A percentile compares a stretch with the other conserved stretches of the same genome.
Conservation (phyloP, 92 coral and sea anemone genomes). For the Siderastrea siderea region DNA sequence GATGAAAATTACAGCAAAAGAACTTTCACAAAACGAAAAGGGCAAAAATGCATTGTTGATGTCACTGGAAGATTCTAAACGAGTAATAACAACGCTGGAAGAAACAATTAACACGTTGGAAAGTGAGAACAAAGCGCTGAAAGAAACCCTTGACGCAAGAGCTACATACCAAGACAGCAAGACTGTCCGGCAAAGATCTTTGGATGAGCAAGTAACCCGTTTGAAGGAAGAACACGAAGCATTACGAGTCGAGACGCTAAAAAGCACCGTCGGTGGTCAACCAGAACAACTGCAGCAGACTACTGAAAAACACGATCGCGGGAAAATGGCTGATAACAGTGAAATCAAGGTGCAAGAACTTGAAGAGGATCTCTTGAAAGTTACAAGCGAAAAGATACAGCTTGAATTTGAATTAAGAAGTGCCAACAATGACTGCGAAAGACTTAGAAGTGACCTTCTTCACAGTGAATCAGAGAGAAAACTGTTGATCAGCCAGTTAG, state of each 20-base stretch:
- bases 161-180: not conserved
- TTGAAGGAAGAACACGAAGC: slow-evolving; percentile 11
- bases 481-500: slow-evolving; percentile 68
- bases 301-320: not conserved
- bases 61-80: slow-evolving; percentile 34
- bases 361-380: slow-evolving; percentile 77
- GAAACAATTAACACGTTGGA: slow-evolving; percentile 13
- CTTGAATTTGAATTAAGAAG: slow-evolving; percentile 74
- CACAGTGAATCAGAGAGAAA: slow-evolving; percentile 82
- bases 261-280: not conserved
- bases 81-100: slow-evolving; percentile 16
- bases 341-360: slow-evolving; percentile 44
- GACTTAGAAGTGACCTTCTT: slow-evolving; percentile 53
- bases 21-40: not conserved
- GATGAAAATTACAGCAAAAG: not conserved
- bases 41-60: not conserved
- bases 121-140: slow-evolving; percentile 17
- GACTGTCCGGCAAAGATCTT: not conserved
- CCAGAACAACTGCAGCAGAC: not conserved
- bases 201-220: slow-evolving; percentile 17
- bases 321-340: not conserved
- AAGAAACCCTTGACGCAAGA: not conserved
- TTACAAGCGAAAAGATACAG: slow-evolving; percentile 71
- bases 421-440: slow-evolving; percentile 67
- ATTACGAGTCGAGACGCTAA: not conserved